phyloP scores from a whole-genome alignment of 1,140 invertebrate genomes.

The Zaprionus capensis region DNA sequence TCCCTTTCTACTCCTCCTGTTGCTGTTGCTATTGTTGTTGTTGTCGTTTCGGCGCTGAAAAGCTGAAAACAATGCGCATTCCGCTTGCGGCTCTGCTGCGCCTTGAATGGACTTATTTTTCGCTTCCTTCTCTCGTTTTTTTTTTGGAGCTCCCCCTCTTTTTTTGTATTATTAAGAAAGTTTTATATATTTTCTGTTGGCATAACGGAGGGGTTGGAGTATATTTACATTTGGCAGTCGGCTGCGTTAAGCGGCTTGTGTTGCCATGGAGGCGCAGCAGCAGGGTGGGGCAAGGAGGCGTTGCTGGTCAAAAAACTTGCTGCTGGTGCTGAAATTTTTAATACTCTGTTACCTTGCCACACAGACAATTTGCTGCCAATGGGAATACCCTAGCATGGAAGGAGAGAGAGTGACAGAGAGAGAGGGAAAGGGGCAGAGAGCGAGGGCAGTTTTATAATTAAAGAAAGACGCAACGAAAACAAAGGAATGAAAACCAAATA shows the following conservation, averaged over 20 bases:
- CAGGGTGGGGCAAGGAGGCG: slow-evolving; percentile 10
- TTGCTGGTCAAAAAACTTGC: slow-evolving; percentile 62
- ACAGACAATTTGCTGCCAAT: slow-evolving; percentile 78
- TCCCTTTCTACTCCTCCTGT: slow-evolving; percentile 8
- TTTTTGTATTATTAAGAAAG: slow-evolving; percentile 80
- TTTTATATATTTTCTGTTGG: slow-evolving; percentile 77
- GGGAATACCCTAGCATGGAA: slow-evolving; percentile 47
- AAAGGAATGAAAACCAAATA: slow-evolving; percentile 63
- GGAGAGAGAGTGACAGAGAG: background rate
- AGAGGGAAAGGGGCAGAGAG: background rate
- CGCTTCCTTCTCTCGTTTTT: slow-evolving; percentile 35
- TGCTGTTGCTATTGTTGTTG: slow-evolving; percentile 26
- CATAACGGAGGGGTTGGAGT: slow-evolving; percentile 62
- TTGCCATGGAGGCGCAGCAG: slow-evolving; percentile 56
- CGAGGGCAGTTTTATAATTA: slow-evolving; percentile 67
- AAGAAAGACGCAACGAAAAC: slow-evolving; percentile 66
- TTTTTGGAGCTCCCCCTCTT: slow-evolving; percentile 1
- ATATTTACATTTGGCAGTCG: slow-evolving; percentile 81
- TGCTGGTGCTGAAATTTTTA: slow-evolving; percentile 77
- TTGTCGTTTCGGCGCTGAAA: slow-evolving; percentile 74
- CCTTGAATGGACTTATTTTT: slow-evolving; percentile 63
- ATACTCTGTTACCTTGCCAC: slow-evolving; percentile 77
- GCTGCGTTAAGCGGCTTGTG: slow-evolving; percentile 78
- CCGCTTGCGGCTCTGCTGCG: slow-evolving; percentile 76
- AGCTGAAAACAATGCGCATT: slow-evolving; percentile 80